A percentile compares a stretch with the other conserved stretches of the same genome.
Conservation (phyloP, 2,888 invertebrate species). For the Drosophila neoperkinsi region DNA sequence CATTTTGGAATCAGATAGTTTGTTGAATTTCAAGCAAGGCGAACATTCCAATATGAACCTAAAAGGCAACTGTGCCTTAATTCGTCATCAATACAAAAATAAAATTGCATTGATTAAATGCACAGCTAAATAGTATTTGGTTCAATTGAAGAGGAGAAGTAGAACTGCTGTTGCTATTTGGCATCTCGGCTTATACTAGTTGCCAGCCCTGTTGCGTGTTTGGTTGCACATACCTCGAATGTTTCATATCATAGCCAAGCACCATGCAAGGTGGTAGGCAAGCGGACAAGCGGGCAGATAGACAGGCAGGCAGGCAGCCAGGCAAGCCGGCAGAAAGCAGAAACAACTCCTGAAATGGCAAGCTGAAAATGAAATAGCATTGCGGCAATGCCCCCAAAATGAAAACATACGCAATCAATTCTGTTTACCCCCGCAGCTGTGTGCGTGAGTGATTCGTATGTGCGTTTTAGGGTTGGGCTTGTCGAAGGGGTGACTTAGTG, state of each 20-base stretch:
- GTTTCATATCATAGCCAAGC: conserved; percentile 49
- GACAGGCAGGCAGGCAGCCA: neutral
- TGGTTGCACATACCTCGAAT: conserved; percentile 38
- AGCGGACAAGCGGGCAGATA: conserved; percentile 3
- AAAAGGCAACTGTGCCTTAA: neutral
- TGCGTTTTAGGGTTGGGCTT: conserved; percentile 8
- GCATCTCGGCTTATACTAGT: neutral
- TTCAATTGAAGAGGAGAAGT: neutral
- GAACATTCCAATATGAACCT: neutral
- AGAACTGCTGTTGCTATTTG: neutral
- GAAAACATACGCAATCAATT: conserved; percentile 78
- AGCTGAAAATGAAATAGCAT: conserved; percentile 65
- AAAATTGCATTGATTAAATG: neutral
- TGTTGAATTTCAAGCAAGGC: neutral
- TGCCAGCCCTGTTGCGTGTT: conserved; percentile 35
- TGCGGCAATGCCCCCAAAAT: conserved; percentile 65
- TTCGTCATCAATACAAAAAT: neutral
- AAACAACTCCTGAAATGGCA: conserved; percentile 49
- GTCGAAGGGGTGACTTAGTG: conserved; percentile 10
- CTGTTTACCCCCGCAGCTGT: conserved; percentile 62
- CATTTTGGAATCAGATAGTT: neutral
- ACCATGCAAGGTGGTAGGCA: conserved; percentile 4
- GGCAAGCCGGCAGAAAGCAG: neutral
- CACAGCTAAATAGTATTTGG: neutral
- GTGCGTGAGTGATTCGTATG: conserved; percentile 21